Conservation (phyloP, 2,113 vertebrate species). For the Benitochromis conjunctus region DNA sequence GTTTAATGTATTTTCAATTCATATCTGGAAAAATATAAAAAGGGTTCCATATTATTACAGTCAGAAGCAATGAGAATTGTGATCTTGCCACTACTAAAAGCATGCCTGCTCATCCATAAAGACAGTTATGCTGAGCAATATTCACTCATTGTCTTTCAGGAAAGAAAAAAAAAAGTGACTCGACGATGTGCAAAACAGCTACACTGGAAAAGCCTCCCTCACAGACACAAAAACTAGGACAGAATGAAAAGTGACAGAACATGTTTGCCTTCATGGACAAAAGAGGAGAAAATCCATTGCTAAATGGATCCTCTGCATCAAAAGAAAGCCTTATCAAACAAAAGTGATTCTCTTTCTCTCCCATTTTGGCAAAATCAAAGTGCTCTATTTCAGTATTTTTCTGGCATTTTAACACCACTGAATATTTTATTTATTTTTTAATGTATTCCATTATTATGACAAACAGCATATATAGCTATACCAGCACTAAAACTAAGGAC, state of each 20-base stretch:
- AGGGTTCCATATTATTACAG: neutral
- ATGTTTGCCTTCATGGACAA: conserved; percentile 5
- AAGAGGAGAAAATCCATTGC: conserved; percentile 11
- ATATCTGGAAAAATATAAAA: neutral
- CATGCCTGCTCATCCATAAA: neutral
- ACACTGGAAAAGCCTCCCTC: neutral
- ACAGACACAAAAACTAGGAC: neutral
- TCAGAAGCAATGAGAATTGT: neutral
- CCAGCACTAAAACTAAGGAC: neutral
- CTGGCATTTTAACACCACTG: neutral
- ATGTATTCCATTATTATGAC: neutral
- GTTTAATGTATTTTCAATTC: neutral
- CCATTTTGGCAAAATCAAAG: conserved; percentile 20
- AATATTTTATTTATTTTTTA: neutral
- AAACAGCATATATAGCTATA: neutral
- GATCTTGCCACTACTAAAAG: neutral
- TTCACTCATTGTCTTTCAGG: neutral
- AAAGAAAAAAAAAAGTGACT: neutral
- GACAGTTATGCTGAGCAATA: neutral
- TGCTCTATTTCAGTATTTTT: neutral
- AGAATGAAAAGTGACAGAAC: conserved; percentile 21
- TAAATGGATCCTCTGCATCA: conserved; percentile 38
- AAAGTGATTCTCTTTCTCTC: neutral
- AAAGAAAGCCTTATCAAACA: conserved; percentile 14
- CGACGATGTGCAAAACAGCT: neutral